Evolutionary conservation across 1,140 invertebrate genomes (phyloP).

Genomic region (Phenacoccus solenopsis): DNA sequence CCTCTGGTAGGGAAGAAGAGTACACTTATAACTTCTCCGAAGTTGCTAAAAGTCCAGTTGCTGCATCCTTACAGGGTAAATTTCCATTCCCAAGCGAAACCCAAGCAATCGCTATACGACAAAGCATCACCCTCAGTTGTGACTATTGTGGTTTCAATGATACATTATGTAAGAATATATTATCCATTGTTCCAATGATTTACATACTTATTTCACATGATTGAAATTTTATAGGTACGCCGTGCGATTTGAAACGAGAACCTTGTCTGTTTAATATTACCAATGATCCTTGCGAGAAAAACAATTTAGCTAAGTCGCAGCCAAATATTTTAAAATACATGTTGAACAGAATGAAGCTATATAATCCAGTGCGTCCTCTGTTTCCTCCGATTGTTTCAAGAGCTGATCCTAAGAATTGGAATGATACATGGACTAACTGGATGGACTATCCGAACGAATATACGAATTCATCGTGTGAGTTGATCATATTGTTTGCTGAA

Average conservation of each 20-base stretch:
- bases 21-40: neutral
- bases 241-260: slow-evolving; percentile 31
- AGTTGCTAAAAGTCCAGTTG: neutral
- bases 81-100: too few species aligned
- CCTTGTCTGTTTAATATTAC: slow-evolving; percentile 59
- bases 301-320: slow-evolving; percentile 44
- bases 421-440: slow-evolving; percentile 44
- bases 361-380: slow-evolving; percentile 36
- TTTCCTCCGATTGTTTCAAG: slow-evolving; percentile 41
- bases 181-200: too few species aligned
- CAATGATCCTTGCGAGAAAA: slow-evolving; percentile 61
- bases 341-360: slow-evolving; percentile 28
- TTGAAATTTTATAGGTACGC: too few species aligned
- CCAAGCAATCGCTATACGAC: too few species aligned
- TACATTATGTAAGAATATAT: too few species aligned
- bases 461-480: too few species aligned
- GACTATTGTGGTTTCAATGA: too few species aligned
- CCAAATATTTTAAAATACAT: slow-evolving; percentile 37
- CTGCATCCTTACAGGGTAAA: neutral
- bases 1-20: neutral
- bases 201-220: too few species aligned
- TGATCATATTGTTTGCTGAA: too few species aligned
- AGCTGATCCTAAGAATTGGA: slow-evolving; percentile 42
- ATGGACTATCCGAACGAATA: slow-evolving; percentile 29
- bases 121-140: too few species aligned